phyloP scores from a whole-genome alignment of 2,113 vertebrate species.

The Nycticebus coucang region DNA sequence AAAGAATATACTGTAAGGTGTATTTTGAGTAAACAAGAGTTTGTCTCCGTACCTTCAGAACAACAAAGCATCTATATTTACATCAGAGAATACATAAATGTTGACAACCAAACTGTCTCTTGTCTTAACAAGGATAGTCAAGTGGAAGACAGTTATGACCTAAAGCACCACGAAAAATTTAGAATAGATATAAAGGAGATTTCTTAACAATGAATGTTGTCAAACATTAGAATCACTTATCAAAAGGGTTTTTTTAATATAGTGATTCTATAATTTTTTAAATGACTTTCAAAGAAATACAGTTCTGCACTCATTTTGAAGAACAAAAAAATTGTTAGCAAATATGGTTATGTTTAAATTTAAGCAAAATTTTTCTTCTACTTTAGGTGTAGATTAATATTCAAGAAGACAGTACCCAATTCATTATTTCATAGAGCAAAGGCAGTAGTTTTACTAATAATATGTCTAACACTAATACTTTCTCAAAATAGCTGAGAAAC shows the following conservation, averaged over 20 bases:
- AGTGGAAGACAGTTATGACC: background rate
- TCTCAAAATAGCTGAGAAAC: constrained; percentile 65
- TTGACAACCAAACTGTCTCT: constrained; percentile 2
- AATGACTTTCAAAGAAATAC: constrained; percentile 62
- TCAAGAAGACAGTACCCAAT: constrained; percentile 18
- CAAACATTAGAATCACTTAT: constrained; percentile 37
- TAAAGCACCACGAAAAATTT: background rate
- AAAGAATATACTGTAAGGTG: too few species aligned
- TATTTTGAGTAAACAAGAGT: background rate
- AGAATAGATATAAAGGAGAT: background rate
- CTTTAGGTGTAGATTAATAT: constrained; percentile 51
- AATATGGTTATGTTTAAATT: constrained; percentile 48
- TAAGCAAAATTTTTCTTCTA: constrained; percentile 44
- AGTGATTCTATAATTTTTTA: background rate
- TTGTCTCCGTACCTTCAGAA: background rate
- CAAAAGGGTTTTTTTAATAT: background rate
- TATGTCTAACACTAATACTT: constrained; percentile 41
- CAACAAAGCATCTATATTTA: background rate
- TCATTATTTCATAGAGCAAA: constrained; percentile 16
- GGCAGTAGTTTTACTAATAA: constrained; percentile 22
- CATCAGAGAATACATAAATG: background rate
- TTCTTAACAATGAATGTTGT: background rate
- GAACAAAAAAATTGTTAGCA: constrained; percentile 58
- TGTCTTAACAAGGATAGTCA: background rate
- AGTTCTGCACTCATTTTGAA: constrained; percentile 55